Evolutionary conservation across 2,888 invertebrate species (phyloP), one percentile per base, ranked within the genome.

Genomic region (Stramonita haemastoma): DNA sequence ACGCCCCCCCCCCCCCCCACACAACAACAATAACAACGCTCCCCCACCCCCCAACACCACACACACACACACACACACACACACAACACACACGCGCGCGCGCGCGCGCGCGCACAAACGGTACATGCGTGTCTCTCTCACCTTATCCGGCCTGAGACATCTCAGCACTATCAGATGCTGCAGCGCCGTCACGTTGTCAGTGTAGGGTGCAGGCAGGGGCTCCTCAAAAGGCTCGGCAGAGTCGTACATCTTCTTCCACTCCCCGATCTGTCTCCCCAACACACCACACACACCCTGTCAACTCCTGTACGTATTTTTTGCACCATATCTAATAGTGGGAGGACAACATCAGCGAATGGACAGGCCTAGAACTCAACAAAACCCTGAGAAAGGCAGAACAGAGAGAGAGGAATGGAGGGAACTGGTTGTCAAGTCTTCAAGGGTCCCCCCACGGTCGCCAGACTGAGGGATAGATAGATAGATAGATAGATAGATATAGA

Each of bases 201-300:
- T 95, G 94, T 97, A 98, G 0, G 98, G 98, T 1, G 95, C 92
- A 0, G 98, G 98, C 92, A 97, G 97, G 0, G 95, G 92, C 88
- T 96, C 95, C 84, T 97, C 97, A 88, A 98, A 97, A 0, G 98
- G 98, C 92, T 97, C 97, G 0, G 97, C 96, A 17, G 97, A 96
- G 94, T 98, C 98, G 95, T 98, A 99, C 93, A 97, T 97, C 0
- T 95, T 95, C 95, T 98, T 98, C 99, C 99, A 99, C 6, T 95
- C 95, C 0, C 70, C 86, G 79, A 94, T 81, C 95, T 95, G 91
- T 1, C 91, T 22, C 60, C 34, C 2, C n/a, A 15, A 13, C 19
- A 60, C 15, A 60, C 13, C 15, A 15, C 60, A 60, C 22, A 19
- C 60, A 8, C 6, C 13, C 46, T 46, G 46, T 46, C 46, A 46